A percentile compares a stretch with the other conserved stretches of the same genome.
Conservation (phyloP, 2,797 vertebrate genomes). For the Margarornis squamiger region DNA sequence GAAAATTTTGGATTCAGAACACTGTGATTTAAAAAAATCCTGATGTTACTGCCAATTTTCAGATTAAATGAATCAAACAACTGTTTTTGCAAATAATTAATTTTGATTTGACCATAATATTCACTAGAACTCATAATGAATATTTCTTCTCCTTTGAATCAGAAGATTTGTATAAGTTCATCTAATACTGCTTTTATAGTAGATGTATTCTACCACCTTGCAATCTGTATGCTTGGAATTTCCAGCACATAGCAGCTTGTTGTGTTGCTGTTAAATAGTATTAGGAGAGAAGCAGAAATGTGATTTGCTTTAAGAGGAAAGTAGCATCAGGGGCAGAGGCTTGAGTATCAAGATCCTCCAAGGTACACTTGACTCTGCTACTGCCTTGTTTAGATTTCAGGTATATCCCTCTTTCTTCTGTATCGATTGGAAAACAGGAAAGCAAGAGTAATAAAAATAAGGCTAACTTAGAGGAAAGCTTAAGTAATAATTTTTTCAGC, state of each 20-base stretch:
- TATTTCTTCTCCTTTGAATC: background rate
- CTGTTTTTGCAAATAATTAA: background rate
- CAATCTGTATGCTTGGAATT: background rate
- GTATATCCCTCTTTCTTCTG: background rate
- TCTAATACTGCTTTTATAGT: background rate
- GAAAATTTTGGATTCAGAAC: background rate
- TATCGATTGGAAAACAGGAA: background rate
- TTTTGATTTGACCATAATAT: background rate
- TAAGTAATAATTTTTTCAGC: conserved; percentile 21
- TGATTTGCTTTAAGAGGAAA: background rate
- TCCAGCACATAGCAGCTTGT: background rate
- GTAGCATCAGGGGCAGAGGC: background rate
- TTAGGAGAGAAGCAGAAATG: background rate
- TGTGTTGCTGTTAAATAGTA: background rate
- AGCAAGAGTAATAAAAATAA: background rate
- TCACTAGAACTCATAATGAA: background rate
- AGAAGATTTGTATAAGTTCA: background rate
- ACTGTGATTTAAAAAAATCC: background rate
- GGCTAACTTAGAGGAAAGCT: background rate
- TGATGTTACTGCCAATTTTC: background rate
- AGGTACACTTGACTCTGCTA: background rate
- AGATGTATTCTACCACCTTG: background rate
- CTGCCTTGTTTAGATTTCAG: background rate
- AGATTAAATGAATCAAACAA: background rate
- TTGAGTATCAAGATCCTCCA: background rate